Evolutionary conservation across 2,797 vertebrate genomes (phyloP).

Genomic region (Phyllotis vaccarum): DNA sequence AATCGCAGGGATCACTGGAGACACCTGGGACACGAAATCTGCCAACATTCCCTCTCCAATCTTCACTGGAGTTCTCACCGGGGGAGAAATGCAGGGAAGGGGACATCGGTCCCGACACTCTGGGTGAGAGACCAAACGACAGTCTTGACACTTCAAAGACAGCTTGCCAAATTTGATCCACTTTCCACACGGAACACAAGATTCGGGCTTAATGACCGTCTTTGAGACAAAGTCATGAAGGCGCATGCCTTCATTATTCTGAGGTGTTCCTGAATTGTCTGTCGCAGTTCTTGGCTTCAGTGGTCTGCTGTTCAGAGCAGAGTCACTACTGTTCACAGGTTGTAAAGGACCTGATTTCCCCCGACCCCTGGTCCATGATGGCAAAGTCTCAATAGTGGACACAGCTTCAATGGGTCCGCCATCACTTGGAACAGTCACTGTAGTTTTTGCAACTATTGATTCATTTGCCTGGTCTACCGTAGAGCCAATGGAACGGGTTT

Average conservation of each 20-base stretch:
- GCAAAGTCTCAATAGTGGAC: conserved; percentile 95
- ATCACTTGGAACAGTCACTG: conserved; percentile 93
- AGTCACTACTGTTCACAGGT: conserved; percentile 95
- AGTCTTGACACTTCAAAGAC: conserved; percentile 94
- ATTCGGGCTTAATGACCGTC: conserved; percentile 96
- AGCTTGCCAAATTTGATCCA: conserved; percentile 98
- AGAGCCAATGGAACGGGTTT: conserved; percentile 92
- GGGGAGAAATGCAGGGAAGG: conserved; percentile 94
- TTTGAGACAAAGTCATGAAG: conserved; percentile 97
- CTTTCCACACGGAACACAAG: conserved; percentile 97
- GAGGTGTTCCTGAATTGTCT: conserved; percentile 90
- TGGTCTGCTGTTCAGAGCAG: conserved; percentile 89
- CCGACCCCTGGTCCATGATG: conserved; percentile 93
- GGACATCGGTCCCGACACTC: conserved; percentile 96
- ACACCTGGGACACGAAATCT: conserved; percentile 67
- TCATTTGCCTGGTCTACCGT: conserved; percentile 93
- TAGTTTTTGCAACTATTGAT: conserved; percentile 96
- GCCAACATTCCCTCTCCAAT: conserved; percentile 85
- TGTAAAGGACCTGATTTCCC: conserved; percentile 91
- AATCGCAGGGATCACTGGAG: conserved; percentile 96
- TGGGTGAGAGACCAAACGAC: conserved; percentile 93
- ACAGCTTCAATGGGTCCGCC: conserved; percentile 96
- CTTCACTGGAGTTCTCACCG: conserved; percentile 87
- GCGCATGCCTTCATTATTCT: conserved; percentile 90
- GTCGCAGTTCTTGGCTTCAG: conserved; percentile 83